A percentile compares a stretch with the other conserved stretches of the same genome.
phyloP scores from a whole-genome alignment of 2,113 vertebrate genomes.

The Mungos mungo region DNA sequence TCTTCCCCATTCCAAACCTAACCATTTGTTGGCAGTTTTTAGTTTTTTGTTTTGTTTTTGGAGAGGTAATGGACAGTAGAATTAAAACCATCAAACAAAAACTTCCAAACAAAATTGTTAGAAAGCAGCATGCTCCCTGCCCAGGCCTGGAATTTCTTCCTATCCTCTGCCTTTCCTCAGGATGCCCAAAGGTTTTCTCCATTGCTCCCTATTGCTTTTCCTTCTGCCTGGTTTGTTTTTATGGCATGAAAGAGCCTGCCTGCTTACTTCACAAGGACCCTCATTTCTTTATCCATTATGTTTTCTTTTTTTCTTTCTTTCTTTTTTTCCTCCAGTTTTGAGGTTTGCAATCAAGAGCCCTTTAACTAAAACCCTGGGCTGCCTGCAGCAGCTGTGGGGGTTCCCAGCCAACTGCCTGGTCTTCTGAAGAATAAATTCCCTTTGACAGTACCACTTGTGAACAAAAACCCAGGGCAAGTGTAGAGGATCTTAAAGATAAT shows the following conservation, averaged over 20 bases:
- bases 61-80: neutral
- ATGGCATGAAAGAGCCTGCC: neutral
- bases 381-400: slow-evolving; percentile 43
- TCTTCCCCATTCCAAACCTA: neutral
- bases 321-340: too few species aligned
- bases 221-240: neutral
- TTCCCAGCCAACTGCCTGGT: slow-evolving; percentile 17
- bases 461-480: slow-evolving; percentile 4
- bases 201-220: neutral
- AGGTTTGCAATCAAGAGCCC: slow-evolving; percentile 46
- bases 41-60: neutral
- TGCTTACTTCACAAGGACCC: slow-evolving; percentile 32
- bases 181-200: neutral
- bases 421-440: slow-evolving; percentile 54
- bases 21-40: neutral
- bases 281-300: neutral
- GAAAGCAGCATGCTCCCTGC: neutral
- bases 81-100: neutral
- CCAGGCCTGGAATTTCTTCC: neutral
- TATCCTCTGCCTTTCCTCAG: neutral
- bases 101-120: neutral
- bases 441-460: slow-evolving; percentile 58
- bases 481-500: slow-evolving; percentile 62
- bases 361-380: slow-evolving; percentile 10
- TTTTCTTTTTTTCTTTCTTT: neutral